Base-by-base conservation (phyloP, 2,113 vertebrate genomes). In the Phalacrocorax aristotelis region DNA sequence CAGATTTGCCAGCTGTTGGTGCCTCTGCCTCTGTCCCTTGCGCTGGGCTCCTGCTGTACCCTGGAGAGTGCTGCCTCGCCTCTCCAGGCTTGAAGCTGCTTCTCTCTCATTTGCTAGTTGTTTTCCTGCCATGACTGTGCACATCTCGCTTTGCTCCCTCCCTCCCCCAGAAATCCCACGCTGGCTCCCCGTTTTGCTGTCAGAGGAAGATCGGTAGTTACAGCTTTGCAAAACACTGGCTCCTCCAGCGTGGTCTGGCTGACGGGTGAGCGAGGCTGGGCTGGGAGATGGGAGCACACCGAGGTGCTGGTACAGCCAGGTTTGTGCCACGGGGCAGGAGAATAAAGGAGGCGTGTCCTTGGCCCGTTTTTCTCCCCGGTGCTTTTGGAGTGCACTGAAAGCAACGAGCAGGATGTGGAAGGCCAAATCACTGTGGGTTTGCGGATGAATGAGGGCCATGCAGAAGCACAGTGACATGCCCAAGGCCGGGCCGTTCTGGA, bases 71-170 rank as follows among this genome's bases (percentile, higher is more conserved):
- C 90, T 61, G 64, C 93, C 68, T 87, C 9, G 2, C 54, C 82
- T 70, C 91, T 79, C 71, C 61, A 5, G 66, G 42, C 91, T 58
- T 4, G 1, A 62, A 78, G 90, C 92, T 60, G 91, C 94, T 79
- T 58, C 79, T 74, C 48, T 64, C 71, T 29, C 66, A 55, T 65
- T 92, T 48, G 87, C 65, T 70, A 10, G 46, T 44, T 38, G 83
- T 64, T 93, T 44, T 77, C 57, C 74, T 92, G 90, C 94, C 18
- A 4, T 93, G 84, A 83, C 75, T 96, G 90, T 64, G 88, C 90
- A 82, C 86, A 80, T 89, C 82, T 87, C 22, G 12, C 81, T 70
- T 9, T 21, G 14, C 65, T 90, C 61, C 80, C 46, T 79, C 65
- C 66, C 30, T 86, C 83, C 76, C 74, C 85, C 83, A 58, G 86